Base-by-base conservation (phyloP, 2,797 vertebrate species). In the Euthynnus affinis region DNA sequence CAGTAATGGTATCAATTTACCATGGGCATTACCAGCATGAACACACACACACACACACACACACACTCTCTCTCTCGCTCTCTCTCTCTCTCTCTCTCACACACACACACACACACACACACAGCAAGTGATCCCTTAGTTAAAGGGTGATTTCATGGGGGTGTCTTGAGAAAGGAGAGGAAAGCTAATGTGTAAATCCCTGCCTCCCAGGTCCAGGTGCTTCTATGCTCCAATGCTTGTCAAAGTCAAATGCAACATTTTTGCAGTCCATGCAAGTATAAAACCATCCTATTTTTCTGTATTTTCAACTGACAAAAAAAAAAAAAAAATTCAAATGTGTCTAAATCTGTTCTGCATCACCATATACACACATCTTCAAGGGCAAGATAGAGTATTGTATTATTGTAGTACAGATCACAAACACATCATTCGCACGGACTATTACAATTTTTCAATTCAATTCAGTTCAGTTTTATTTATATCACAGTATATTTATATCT, bases 1-100 rank as follows among this genome's bases (percentile, higher is more conserved):
- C 96, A 96, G 95, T 96, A 96, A 97, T 97, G 95, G 95, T 95
- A 95, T 95, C 95, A 93, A 96, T 97, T 97, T 96, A 96, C 95
- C 95, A 97, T 95, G 96, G 93, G 93, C 95, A 94, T 94, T 92
- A 94, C 81, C 86, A 82, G 88, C 92, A 86, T 96, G 95, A 64
- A 81, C 74, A 70, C 70, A 78, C 56, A 72, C 68, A 68, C 76
- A 72, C 66, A 61, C 66, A 63, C 67, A 58, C 61, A 53, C 66
- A 59, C 44, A 71, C 67, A 71, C 52, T 29, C 57, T 46, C 67
- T n/a, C n/a, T n/a, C n/a, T n/a, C n/a, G n/a, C 51, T 57, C 65
- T 57, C 49, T 42, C 66, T 48, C 51, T 59, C 51, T 57, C 65
- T 57, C 49, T 42, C 66, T 48, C 51, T 59, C 51, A 73, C 18